Evolutionary conservation across 2,797 vertebrate genomes (phyloP), one percentile per base, ranked within the genome.

Genomic region (Hydrocynus forskahlii): DNA sequence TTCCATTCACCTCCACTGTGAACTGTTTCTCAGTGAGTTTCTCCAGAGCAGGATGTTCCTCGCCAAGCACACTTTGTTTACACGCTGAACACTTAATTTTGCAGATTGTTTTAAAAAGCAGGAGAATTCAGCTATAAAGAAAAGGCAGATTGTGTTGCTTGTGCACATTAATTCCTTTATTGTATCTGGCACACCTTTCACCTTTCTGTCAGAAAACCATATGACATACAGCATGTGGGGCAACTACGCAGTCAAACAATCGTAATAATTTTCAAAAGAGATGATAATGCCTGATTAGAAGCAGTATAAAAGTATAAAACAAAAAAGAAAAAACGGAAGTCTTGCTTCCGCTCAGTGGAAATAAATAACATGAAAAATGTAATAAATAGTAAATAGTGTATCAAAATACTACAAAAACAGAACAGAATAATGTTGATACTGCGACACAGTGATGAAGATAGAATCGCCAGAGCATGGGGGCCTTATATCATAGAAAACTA

Each of bases 341-440:
- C 93, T 94, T 89, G 92, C 92, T 94, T 92, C 93, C 70, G 75
- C 92, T 87, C 87, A 90, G 88, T 90, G 88, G 92, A 88, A 95
- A 95, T 95, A 95, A 95, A 95, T 95, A 94, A 91, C 90, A 93
- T 89, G 89, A 90, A 88, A 86, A 83, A 91, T 82, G 91, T 92
- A 92, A 94, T 95, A 95, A 95, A 95, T 95, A 95, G 86, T 90
- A 93, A 94, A 93, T 94, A 95, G 93, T 94, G 90, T 94, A 91
- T 92, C 91, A 95, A 93, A 89, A 93, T 92, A 92, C 87, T 93
- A 93, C 81, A 75, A 78, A 68, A 35, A 23, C 21, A 55, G 90
- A 90, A 73, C 85, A 93, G 80, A 89, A 86, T 85, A 81, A 83
- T 82, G 81, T 86, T 84, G 79, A 85, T 93, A 92, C 88, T 87